Percentiles rank a stretch among this genome's conserved stretches.
Evolutionary conservation across 1,140 invertebrate genomes (phyloP).

Genomic region (Saccostrea echinata): DNA sequence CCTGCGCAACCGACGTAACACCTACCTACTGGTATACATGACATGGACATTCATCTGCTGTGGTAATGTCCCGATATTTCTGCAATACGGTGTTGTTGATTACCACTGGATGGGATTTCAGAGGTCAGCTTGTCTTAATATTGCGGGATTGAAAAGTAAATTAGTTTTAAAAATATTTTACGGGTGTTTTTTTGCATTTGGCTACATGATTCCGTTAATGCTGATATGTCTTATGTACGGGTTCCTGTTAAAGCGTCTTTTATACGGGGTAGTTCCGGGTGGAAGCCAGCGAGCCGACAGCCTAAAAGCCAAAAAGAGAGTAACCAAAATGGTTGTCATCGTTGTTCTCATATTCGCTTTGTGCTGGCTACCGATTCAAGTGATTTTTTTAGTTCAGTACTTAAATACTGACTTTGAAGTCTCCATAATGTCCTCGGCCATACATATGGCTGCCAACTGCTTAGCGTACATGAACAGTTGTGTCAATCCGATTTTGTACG

Average conservation of each 20-base stretch:
- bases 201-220: constrained; percentile 80
- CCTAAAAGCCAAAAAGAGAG: constrained; percentile 91
- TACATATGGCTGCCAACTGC: constrained; percentile 93
- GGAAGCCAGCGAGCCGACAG: constrained; percentile 86
- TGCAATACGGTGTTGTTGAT: constrained; percentile 87
- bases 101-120: constrained; percentile 82
- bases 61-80: constrained; percentile 86
- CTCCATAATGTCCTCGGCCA: constrained; percentile 82
- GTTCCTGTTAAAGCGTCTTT: constrained; percentile 89
- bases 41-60: constrained; percentile 90
- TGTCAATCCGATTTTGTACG: constrained; percentile 97
- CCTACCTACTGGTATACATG: constrained; percentile 84
- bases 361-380: constrained; percentile 97
- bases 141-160: constrained; percentile 16
- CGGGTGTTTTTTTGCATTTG: constrained; percentile 80
- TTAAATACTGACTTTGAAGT: constrained; percentile 56
- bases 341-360: constrained; percentile 96
- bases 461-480: constrained; percentile 97
- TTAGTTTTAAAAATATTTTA: constrained; percentile 71
- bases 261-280: constrained; percentile 85
- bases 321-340: constrained; percentile 95
- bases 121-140: constrained; percentile 71
- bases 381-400: constrained; percentile 80
- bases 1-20: constrained; percentile 91
- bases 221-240: constrained; percentile 94